Evolutionary conservation across 2,797 vertebrate species (phyloP).

Genomic region (Sylvilagus floridanus): DNA sequence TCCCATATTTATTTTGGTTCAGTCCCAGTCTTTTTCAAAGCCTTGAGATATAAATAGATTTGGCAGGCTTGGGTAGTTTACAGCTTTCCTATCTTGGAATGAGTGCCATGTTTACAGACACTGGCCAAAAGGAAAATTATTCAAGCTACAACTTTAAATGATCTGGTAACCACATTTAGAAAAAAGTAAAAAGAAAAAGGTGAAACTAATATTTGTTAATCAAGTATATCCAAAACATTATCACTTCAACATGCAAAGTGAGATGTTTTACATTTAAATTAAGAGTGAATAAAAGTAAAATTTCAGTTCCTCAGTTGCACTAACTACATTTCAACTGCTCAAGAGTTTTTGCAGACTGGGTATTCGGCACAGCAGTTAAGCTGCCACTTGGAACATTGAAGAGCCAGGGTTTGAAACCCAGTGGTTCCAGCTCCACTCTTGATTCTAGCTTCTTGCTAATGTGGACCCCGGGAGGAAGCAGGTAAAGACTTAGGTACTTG

Average conservation of each 20-base stretch:
- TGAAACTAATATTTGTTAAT: slow-evolving; percentile 21
- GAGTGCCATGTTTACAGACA: not conserved
- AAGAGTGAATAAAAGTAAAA: slow-evolving; percentile 1
- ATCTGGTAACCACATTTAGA: not conserved
- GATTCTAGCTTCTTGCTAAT: no score
- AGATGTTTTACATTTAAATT: not conserved
- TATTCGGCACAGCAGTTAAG: no score
- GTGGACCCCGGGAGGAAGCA: no score
- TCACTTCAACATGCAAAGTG: not conserved
- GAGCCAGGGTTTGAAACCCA: no score
- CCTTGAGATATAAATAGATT: slow-evolving; percentile 19
- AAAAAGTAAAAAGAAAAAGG: not conserved
- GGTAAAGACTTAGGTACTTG: no score
- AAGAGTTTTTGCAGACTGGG: not conserved
- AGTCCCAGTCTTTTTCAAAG: not conserved
- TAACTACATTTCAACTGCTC: not conserved
- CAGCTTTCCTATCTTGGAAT: not conserved
- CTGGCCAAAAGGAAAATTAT: not conserved
- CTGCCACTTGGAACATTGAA: no score
- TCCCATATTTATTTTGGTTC: not conserved
- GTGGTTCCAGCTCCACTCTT: no score
- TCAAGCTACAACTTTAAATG: not conserved
- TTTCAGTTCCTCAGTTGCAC: not conserved
- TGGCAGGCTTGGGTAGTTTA: not conserved
- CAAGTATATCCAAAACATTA: not conserved